These are phyloP conservation scores for Chunga burmeisteri DNA, from an alignment of 2,113 vertebrate genomes.

Conservation along the genomic window DNA sequence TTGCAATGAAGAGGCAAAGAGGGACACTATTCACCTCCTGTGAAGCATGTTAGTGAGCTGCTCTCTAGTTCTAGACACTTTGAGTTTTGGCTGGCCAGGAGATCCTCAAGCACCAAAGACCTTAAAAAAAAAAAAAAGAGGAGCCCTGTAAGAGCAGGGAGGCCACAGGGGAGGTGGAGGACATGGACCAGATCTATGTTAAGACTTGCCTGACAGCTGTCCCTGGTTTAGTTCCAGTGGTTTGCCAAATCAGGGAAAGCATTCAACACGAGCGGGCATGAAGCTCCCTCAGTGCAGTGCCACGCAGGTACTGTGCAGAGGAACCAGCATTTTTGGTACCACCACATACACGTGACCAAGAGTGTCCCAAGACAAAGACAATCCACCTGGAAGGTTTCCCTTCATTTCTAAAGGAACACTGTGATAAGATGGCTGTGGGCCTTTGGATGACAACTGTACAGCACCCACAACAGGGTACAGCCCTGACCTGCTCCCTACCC, in stretches of 20 bases:
- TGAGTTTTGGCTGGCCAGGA: not conserved
- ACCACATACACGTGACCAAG: rapidly evolving
- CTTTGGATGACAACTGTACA: not conserved
- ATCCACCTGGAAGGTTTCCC: not conserved
- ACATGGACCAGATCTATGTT: not conserved
- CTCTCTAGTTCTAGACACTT: not conserved
- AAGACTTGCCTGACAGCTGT: not conserved
- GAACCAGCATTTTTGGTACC: not conserved
- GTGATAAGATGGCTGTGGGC: not conserved
- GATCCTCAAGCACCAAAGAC: not conserved
- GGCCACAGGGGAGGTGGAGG: not conserved
- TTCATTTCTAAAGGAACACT: not conserved
- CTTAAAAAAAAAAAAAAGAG: not conserved
- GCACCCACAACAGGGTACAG: not conserved
- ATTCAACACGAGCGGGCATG: rapidly evolving
- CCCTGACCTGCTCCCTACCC: not conserved
- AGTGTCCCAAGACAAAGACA: not conserved
- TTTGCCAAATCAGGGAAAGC: not conserved
- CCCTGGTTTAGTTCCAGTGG: not conserved
- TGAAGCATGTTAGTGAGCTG: not conserved
- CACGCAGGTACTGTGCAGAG: no score
- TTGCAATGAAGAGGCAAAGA: not conserved
- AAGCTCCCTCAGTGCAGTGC: rapidly evolving
- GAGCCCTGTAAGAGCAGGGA: not conserved
- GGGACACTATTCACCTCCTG: not conserved